Evolutionary conservation across 2,113 vertebrate species (phyloP).

Genomic region (Salvelinus sp.): DNA sequence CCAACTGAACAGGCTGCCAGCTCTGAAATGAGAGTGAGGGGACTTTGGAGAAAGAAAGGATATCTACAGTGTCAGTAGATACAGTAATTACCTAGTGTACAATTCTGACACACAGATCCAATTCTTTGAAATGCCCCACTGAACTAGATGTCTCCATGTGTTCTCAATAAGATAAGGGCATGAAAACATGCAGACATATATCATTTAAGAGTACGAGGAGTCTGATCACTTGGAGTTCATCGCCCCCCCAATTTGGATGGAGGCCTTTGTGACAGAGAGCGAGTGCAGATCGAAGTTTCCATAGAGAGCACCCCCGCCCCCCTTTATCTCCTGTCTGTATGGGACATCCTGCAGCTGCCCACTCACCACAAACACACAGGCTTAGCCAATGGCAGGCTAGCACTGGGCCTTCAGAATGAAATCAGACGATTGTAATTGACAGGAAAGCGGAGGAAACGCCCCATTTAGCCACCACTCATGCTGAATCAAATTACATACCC

Average conservation of each 20-base stretch:
- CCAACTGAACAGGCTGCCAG: conserved; percentile 49
- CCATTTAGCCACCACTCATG: conserved; percentile 74
- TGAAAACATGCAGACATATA: background rate
- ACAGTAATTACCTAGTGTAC: conserved; percentile 5
- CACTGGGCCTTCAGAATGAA: conserved; percentile 65
- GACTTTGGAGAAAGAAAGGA: conserved; percentile 24
- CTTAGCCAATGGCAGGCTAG: conserved; percentile 51
- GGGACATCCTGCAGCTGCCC: conserved; percentile 64
- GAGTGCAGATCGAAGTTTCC: conserved; percentile 50
- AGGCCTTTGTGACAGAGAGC: conserved; percentile 32
- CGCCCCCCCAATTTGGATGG: conserved; percentile 29
- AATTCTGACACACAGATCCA: background rate
- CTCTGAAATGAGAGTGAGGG: conserved; percentile 21
- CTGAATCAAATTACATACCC: conserved; percentile 80
- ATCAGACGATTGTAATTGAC: conserved; percentile 80
- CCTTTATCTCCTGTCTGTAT: conserved; percentile 37
- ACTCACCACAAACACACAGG: conserved; percentile 52
- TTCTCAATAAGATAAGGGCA: background rate
- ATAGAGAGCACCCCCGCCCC: conserved; percentile 22
- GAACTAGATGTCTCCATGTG: background rate
- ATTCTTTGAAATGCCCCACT: background rate
- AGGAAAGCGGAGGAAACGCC: conserved; percentile 75
- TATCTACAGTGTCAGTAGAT: conserved; percentile 27
- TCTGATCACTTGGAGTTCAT: conserved; percentile 16
- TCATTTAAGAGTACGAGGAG: background rate